Evolutionary conservation across 2,888 invertebrate species (phyloP), one percentile per base, ranked within the genome.

Genomic region (Ochlodes sylvanus): DNA sequence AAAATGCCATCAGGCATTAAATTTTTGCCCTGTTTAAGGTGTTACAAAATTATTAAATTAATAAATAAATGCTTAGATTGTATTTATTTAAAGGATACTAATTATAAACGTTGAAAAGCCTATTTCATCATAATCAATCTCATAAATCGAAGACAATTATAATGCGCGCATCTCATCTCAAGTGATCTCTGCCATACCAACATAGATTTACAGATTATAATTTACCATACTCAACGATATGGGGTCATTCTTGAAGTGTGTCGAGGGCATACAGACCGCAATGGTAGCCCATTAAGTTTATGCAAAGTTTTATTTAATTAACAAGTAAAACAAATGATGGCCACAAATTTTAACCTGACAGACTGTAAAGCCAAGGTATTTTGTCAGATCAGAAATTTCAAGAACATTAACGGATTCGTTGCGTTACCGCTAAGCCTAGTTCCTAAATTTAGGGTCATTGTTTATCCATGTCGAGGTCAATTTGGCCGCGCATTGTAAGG

Each of bases 151-250:
- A 12, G 54, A 54, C 41, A 63, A 63, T 63, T 15, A 63, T 14
- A 44, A 27, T 32, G 55, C 63, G 56, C 17, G 47, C 32, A 56
- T 64, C 27, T 32, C 32, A 56, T 64, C 27, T 32, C 17, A 62
- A 47, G 21, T 60, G 21, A 21, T 60, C 38, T 41, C 10, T 27
- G 61, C 15, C 34, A 58, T 17, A 54, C 66, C 21, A 44, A 61
- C 66, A 60, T 60, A 66, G 57, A 65, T 65, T 65, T 60, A 61
- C 60, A 67, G 66, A 67, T 66, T 60, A 67, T 21, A 60, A 44
- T 66, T 66, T 60, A 66, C 66, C 60, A 66, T 66, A 61, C 55
- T 61, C 27, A 66, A 67, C 44, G 7, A 61, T 54, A 34, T 61
- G 44, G 55, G 55, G 66, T 61, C 54, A 60, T 42, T 54, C 17